Conservation (phyloP, 1,140 invertebrate genomes). For the Drosophila insularis region DNA sequence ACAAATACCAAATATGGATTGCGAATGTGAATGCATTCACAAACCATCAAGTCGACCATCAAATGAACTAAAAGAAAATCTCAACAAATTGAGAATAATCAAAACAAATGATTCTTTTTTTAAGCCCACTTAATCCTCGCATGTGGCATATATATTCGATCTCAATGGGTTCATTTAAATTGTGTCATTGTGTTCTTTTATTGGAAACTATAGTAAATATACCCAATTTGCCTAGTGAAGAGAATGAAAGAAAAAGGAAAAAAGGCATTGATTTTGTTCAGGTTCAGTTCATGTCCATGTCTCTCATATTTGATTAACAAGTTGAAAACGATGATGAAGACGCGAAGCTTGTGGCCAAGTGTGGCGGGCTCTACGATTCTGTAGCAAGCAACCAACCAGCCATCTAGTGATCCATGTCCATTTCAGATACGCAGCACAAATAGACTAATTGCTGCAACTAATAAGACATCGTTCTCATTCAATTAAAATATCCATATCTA, state of each 20-base stretch:
- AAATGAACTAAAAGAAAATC: background rate
- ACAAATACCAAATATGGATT: conserved; percentile 11
- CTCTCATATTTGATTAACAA: conserved; percentile 67
- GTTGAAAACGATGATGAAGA: conserved; percentile 24
- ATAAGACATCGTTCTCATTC: conserved; percentile 81
- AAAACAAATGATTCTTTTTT: no score
- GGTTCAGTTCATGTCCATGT: background rate
- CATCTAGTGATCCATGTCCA: conserved; percentile 20
- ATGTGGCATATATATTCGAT: no score
- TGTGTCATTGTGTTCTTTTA: no score
- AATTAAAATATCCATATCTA: conserved; percentile 82
- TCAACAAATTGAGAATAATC: conserved; percentile 3
- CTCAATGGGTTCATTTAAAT: no score
- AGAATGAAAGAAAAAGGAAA: background rate
- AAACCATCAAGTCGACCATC: background rate
- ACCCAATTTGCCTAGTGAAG: background rate
- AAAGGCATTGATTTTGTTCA: conserved; percentile 3
- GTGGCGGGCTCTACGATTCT: background rate
- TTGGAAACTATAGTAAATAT: background rate
- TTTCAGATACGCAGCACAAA: conserved; percentile 36
- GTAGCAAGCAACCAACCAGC: no score
- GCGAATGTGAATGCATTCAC: background rate
- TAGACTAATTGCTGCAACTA: conserved; percentile 76
- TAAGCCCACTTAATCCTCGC: no score
- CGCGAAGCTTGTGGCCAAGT: conserved; percentile 18